Evolutionary conservation across 2,113 vertebrate species (phyloP).

Genomic region (Ancistrus triradiatus): DNA sequence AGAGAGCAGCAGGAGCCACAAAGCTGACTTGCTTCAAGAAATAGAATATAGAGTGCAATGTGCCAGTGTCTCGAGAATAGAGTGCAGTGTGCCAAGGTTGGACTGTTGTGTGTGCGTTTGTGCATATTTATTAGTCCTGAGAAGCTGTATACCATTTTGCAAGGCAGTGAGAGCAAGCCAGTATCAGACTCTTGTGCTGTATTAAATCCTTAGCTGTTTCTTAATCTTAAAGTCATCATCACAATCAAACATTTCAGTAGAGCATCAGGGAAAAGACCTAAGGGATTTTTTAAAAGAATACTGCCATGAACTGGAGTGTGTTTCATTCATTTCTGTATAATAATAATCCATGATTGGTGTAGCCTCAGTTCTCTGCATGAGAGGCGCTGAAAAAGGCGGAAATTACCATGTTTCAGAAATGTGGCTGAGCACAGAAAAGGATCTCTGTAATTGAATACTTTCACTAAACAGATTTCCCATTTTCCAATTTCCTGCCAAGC

Average conservation of each 20-base stretch:
- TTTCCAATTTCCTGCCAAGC: slow-evolving; percentile 50
- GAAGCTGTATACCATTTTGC: slow-evolving; percentile 14
- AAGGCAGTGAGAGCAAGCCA: background rate
- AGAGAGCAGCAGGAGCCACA: slow-evolving; percentile 9
- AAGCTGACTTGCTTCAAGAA: slow-evolving; percentile 31
- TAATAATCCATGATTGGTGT: slow-evolving; percentile 49
- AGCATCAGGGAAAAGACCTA: slow-evolving; percentile 33
- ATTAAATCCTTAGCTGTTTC: slow-evolving; percentile 27
- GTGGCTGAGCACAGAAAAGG: slow-evolving; percentile 42
- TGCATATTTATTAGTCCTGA: slow-evolving; percentile 13
- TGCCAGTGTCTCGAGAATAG: too few species aligned
- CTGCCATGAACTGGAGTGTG: slow-evolving; percentile 44
- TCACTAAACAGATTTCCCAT: slow-evolving; percentile 53
- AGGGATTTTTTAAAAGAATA: slow-evolving; percentile 36
- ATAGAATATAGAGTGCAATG: slow-evolving; percentile 11
- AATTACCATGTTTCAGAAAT: slow-evolving; percentile 48
- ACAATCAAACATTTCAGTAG: slow-evolving; percentile 28
- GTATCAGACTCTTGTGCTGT: slow-evolving; percentile 11
- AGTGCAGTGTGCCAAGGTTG: slow-evolving; percentile 1
- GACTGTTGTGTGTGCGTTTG: slow-evolving; percentile 7
- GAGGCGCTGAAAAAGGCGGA: slow-evolving; percentile 44
- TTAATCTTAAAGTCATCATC: slow-evolving; percentile 41
- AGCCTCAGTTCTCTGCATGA: slow-evolving; percentile 43
- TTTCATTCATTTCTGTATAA: slow-evolving; percentile 47
- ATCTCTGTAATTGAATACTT: slow-evolving; percentile 50